Evolutionary conservation across 2,888 invertebrate genomes (phyloP).

Genomic region (Pegoplata infirma): DNA sequence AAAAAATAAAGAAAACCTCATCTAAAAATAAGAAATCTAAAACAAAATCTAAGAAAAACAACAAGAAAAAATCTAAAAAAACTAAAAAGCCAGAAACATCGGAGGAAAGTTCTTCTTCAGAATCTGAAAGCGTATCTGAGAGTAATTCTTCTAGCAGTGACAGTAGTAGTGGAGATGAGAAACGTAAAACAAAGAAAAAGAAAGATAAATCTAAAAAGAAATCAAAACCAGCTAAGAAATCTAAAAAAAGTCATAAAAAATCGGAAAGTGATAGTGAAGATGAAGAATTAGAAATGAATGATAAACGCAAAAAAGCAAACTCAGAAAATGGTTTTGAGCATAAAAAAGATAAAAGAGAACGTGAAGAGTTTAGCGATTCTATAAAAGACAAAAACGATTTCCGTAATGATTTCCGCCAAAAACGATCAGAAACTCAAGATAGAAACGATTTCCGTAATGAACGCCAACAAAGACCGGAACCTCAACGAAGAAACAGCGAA

Average conservation of each 20-base stretch:
- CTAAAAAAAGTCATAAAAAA: constrained; percentile 13
- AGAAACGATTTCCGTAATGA: constrained; percentile 27
- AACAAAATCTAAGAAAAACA: constrained; percentile 64
- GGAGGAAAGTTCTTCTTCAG: constrained; percentile 35
- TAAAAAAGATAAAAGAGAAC: constrained; percentile 10
- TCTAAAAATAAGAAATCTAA: constrained; percentile 57
- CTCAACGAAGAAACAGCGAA: constrained; percentile 49
- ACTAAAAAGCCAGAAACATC: constrained; percentile 28
- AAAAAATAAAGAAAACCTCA: constrained; percentile 53
- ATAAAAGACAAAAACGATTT: constrained; percentile 14
- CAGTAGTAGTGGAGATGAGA: constrained; percentile 62
- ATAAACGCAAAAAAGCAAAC: constrained; percentile 27
- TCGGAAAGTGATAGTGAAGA: constrained; percentile 25
- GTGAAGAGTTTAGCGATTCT: background rate
- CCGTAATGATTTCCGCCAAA: background rate
- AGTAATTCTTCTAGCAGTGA: constrained; percentile 58
- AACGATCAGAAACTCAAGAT: constrained; percentile 30
- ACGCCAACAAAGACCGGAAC: constrained; percentile 3
- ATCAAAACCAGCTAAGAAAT: constrained; percentile 41
- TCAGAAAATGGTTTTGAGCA: constrained; percentile 33
- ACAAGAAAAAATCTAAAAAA: constrained; percentile 64
- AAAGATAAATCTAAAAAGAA: constrained; percentile 47
- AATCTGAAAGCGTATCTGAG: constrained; percentile 51
- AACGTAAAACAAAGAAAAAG: constrained; percentile 51
- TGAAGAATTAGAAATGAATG: constrained; percentile 29